Evolutionary conservation across 2,797 vertebrate genomes (phyloP).

Genomic region (Tamandua tetradactyla): DNA sequence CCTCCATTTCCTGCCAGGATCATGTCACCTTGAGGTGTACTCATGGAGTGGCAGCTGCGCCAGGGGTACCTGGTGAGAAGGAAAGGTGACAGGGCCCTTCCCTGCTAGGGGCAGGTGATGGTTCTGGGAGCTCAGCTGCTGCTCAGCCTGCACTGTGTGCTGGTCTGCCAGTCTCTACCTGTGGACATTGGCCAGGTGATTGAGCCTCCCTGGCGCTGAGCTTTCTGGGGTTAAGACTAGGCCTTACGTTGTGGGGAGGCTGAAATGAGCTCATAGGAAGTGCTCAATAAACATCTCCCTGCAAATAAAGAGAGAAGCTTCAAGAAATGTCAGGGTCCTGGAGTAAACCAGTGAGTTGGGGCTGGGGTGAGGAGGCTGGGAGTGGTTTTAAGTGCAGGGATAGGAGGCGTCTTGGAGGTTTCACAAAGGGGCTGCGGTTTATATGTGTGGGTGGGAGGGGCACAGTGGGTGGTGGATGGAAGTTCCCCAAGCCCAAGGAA

Average conservation of each 20-base stretch:
- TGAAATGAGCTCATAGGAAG: neutral
- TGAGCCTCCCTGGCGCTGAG: neutral
- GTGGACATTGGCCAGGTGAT: neutral
- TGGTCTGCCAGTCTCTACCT: no score
- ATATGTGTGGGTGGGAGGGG: neutral
- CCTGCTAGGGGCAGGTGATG: neutral
- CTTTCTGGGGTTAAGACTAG: neutral
- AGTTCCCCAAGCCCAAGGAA: neutral
- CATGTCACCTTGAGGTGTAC: no score
- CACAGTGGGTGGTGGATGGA: no score
- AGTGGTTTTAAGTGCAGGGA: neutral
- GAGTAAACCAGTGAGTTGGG: no score
- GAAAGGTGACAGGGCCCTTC: no score
- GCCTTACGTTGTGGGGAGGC: neutral
- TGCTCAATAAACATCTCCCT: neutral
- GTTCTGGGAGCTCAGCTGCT: neutral
- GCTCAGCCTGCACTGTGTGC: neutral
- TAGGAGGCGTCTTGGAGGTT: neutral
- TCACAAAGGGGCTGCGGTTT: neutral
- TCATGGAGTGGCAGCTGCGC: neutral
- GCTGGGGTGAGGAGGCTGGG: no score
- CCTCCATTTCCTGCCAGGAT: neutral
- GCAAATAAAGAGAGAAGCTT: neutral
- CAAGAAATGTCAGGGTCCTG: neutral
- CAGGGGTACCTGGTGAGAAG: no score